phyloP scores from a whole-genome alignment of 1,140 invertebrate species.

The Polyergus mexicanus region DNA sequence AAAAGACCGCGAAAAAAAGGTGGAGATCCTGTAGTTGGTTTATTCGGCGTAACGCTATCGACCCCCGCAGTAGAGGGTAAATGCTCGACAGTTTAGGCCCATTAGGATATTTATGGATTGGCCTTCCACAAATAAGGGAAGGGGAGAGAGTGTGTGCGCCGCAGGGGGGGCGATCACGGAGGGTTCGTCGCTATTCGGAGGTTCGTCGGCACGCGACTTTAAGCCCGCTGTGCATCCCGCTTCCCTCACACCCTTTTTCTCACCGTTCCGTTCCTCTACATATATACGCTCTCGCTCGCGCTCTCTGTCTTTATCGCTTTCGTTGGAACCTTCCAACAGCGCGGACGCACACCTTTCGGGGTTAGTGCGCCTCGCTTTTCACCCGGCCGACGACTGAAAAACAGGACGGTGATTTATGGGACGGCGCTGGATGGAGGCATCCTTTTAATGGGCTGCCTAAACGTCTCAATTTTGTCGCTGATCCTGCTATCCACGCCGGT shows the following conservation, averaged over 20 bases:
- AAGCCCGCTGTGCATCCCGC: slow-evolving; percentile 10
- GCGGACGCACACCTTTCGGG: slow-evolving; percentile 69
- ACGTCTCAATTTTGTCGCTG: slow-evolving; percentile 68
- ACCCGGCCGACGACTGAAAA: slow-evolving; percentile 58
- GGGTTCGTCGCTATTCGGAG: slow-evolving; percentile 69
- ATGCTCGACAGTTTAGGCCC: slow-evolving; percentile 82
- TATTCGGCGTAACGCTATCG: slow-evolving; percentile 15
- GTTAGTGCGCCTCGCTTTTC: slow-evolving; percentile 67
- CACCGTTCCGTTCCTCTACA: no score
- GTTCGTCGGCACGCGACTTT: slow-evolving; percentile 72
- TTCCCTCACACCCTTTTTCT: neutral
- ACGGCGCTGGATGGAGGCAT: slow-evolving; percentile 53
- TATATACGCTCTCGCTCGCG: neutral
- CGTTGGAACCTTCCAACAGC: slow-evolving; percentile 25
- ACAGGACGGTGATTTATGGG: slow-evolving; percentile 72
- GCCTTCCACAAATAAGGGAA: slow-evolving; percentile 31
- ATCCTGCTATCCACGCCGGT: slow-evolving; percentile 43
- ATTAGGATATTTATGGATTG: slow-evolving; percentile 84
- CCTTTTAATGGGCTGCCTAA: slow-evolving; percentile 65
- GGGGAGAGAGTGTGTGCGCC: slow-evolving; percentile 16
- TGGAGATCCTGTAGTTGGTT: slow-evolving; percentile 33
- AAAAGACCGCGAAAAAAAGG: neutral
- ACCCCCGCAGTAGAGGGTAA: slow-evolving; percentile 72
- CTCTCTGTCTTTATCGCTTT: slow-evolving; percentile 38
- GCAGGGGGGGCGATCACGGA: slow-evolving; percentile 58